Percentiles rank a stretch among this genome's conserved stretches.
Evolutionary conservation across 2,888 invertebrate genomes (phyloP).

Genomic region (Minunthozetes semirufus): DNA sequence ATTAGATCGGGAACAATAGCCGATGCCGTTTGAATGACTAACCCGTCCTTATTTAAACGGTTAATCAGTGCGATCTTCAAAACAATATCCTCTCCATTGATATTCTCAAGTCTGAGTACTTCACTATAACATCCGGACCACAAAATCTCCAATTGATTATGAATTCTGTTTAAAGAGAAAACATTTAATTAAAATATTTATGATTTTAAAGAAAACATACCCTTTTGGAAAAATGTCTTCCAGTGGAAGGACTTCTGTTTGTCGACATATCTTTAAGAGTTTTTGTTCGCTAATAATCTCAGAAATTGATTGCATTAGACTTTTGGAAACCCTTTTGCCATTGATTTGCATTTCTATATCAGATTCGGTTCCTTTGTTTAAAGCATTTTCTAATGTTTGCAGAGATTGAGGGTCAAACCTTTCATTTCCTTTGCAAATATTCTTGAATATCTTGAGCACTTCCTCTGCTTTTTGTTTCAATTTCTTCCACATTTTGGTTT

Average conservation of each 20-base stretch:
- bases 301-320: not conserved
- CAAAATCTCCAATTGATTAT: not conserved
- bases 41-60: not conserved
- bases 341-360: constrained; percentile 20
- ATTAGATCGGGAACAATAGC: not conserved
- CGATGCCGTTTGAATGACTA: not conserved
- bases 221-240: not conserved
- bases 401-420: too few species aligned
- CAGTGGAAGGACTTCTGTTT: not conserved
- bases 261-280: not conserved
- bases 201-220: not conserved
- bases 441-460: too few species aligned
- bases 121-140: constrained; percentile 22
- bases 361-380: too few species aligned
- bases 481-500: too few species aligned
- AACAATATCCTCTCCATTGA: not conserved
- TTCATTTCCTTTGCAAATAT: too few species aligned
- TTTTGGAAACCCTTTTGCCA: constrained; percentile 2
- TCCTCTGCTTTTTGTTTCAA: too few species aligned
- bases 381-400: too few species aligned
- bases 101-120: not conserved
- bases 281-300: not conserved
- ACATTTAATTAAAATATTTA: not conserved
- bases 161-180: not conserved
- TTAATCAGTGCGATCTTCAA: not conserved